Conservation (phyloP, 30 jellyfish, hydroid and myxozoan species). For the Turritopsis rubra region DNA sequence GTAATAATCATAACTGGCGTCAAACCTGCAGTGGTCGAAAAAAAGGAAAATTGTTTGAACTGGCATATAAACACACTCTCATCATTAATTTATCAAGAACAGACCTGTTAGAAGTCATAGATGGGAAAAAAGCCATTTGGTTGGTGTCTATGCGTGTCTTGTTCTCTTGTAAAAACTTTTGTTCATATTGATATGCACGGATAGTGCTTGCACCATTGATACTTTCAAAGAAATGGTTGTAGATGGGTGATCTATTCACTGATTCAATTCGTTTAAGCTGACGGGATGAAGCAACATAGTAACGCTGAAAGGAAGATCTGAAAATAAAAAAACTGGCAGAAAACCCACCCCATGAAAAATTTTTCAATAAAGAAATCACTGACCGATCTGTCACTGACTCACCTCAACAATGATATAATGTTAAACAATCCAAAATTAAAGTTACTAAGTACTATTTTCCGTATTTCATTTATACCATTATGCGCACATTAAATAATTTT, state of each 20-base stretch:
- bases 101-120: conserved; percentile 73
- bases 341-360: too few species aligned
- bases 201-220: conserved; percentile 90
- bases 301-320: conserved; percentile 45
- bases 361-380: too few species aligned
- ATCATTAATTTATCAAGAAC: not conserved
- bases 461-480: too few species aligned
- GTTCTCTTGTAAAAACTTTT: conserved; percentile 49
- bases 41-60: too few species aligned
- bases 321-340: too few species aligned
- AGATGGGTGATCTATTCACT: conserved; percentile 81
- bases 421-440: too few species aligned
- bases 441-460: too few species aligned
- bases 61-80: not conserved
- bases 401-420: too few species aligned
- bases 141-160: conserved; percentile 61
- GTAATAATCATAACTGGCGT: too few species aligned
- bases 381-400: too few species aligned
- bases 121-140: conserved; percentile 78
- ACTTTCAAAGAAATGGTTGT: conserved; percentile 85
- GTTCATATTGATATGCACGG: conserved; percentile 66
- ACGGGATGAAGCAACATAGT: conserved; percentile 88
- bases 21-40: too few species aligned
- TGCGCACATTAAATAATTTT: too few species aligned
- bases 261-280: conserved; percentile 93